These are phyloP conservation scores for Atta colombica DNA, from an alignment of 1,140 invertebrate genomes.

Conservation along the genomic window DNA sequence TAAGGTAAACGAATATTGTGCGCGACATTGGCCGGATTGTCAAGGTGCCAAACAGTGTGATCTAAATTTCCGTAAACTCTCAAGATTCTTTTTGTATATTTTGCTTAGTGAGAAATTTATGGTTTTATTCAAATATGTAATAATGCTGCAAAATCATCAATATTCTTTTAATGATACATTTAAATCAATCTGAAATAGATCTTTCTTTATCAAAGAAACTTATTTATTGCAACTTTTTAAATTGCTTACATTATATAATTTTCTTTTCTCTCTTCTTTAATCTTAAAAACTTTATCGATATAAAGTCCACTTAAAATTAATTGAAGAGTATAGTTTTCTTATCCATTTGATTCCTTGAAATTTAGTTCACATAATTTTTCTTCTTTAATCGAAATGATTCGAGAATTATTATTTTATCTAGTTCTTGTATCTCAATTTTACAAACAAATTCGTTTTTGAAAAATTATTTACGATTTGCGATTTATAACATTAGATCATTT, in stretches of 20 bases:
- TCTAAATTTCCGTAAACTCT: slow-evolving; percentile 23
- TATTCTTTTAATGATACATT: background rate
- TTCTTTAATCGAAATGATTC: background rate
- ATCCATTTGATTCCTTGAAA: background rate
- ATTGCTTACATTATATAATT: background rate
- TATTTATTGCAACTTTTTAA: background rate
- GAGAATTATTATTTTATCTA: background rate
- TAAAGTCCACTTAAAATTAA: background rate
- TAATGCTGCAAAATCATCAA: no score
- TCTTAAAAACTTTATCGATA: background rate
- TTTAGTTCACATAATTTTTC: background rate
- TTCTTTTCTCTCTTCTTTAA: background rate
- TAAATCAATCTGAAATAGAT: background rate
- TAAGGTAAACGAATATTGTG: slow-evolving; percentile 53
- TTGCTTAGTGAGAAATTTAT: slow-evolving; percentile 27
- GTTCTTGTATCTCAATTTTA: background rate
- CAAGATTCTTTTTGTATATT: slow-evolving; percentile 21
- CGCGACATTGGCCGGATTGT: slow-evolving; percentile 14
- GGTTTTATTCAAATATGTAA: background rate
- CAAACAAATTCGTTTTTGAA: background rate
- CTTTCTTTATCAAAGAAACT: background rate
- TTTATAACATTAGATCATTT: slow-evolving; percentile 4
- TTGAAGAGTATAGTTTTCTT: background rate
- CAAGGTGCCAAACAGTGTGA: slow-evolving; percentile 17
- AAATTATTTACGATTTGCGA: slow-evolving; percentile 11